phyloP scores from a whole-genome alignment of 2,113 vertebrate genomes.

The Oncorhynchus gorbuscha region DNA sequence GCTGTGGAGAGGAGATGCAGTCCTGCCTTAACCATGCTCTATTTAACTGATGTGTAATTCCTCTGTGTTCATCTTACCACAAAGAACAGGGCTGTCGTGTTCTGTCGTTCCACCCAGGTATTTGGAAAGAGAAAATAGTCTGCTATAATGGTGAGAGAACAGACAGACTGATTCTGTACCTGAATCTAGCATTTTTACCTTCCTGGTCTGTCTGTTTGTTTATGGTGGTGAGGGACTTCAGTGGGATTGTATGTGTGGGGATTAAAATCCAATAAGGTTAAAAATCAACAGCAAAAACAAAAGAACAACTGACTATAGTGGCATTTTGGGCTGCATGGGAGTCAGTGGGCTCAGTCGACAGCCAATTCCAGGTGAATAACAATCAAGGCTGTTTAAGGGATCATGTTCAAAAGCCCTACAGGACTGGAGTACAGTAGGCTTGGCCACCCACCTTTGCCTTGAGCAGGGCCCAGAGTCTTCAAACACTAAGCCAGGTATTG shows the following conservation, averaged over 20 bases:
- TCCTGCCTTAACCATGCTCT: constrained; percentile 52
- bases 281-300: constrained; percentile 5
- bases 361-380: constrained; percentile 60
- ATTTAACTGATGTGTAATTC: constrained; percentile 55
- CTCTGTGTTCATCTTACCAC: constrained; percentile 62
- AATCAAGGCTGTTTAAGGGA: constrained; percentile 55
- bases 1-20: constrained; percentile 1
- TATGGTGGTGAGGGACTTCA: not conserved
- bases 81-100: constrained; percentile 30
- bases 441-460: constrained; percentile 44
- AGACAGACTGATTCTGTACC: too few species aligned
- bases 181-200: too few species aligned
- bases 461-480: constrained; percentile 46
- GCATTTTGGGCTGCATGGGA: not conserved
- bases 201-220: not conserved
- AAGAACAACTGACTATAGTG: not conserved
- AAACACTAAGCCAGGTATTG: constrained; percentile 37
- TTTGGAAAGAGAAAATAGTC: constrained; percentile 42
- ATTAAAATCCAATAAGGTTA: constrained; percentile 34
- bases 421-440: constrained; percentile 33
- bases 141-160: constrained; percentile 31
- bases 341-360: constrained; percentile 41
- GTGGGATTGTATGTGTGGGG: too few species aligned
- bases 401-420: constrained; percentile 43
- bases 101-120: constrained; percentile 42